Base-by-base conservation (phyloP, 2,113 vertebrate genomes). In the Aplodontia rufa region DNA sequence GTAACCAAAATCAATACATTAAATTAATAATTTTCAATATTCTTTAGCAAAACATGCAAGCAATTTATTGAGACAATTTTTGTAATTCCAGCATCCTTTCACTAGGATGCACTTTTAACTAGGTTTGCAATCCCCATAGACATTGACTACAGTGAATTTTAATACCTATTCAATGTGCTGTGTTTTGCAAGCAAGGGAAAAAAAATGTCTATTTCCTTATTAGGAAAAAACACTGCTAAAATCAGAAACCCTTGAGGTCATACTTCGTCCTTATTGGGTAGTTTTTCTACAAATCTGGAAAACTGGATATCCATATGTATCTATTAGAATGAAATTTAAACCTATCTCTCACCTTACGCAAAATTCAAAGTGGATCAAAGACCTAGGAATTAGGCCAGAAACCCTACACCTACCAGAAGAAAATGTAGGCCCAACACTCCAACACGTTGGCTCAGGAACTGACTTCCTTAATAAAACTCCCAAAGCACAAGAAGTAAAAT, bases 131-230 rank as follows among this genome's bases (percentile, higher is more conserved):
- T 82, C 6, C 32, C 32, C 6, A 68, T 3, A 68, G 86, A 47
- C 32, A 90, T 30, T 92, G 42, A 85, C 3, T 35, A 72, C 17
- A 94, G 71, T 93, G 60, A 95, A 93, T 90, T 94, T 93, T 94
- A 96, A 91, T 92, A 90, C 82, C 22, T 90, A 42, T 66, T 75
- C 1, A 66, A 58, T 85, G 9, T 92, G 66, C 2, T 95, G 81
- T 82, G 79, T 95, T 96, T 95, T 24, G 40, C 74, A 24, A 93
- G 20, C 28, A 69, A 84, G 19, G 10, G 72, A 82, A 32, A 11
- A 87, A 75, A 96, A 81, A 47, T 32, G 89, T 30, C 45, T 37
- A 47, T 90, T 74, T 93, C 64, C 47, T 93, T 64, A 72, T 51
- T 87, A 83, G 71, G 47, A 40, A 93, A 49, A 40, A 91, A 49